Base-by-base conservation (phyloP, 2,113 vertebrate genomes). In the Oceanites oceanicus region DNA sequence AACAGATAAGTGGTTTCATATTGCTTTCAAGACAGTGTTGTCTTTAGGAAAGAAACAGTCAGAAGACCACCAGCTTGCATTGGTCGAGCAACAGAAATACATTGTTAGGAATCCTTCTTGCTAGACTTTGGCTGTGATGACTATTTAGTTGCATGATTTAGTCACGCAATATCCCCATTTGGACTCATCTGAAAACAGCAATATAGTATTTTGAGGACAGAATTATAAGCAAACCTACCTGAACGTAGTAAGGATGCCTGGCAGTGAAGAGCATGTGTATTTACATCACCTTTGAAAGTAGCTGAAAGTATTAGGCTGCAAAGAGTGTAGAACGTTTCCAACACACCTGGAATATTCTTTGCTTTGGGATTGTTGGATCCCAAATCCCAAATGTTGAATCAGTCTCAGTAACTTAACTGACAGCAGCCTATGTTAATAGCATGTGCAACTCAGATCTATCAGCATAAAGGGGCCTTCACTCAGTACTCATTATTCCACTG, bases 201-300 rank as follows among this genome's bases (percentile, higher is more conserved):
- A 20, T 44, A 5, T 8, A 73, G 9, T 40, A 58, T 74, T 78
- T 49, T 84, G 45, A 85, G 23, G 36, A 77, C 23, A 88, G 47
- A 90, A 78, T 34, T 45, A 40, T 34, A 92, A 82, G 47, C 11
- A 81, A 87, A 61, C 45, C 25, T 77, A 62, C 15, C 30, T 56
- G 49, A 52, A 81, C 85, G 34, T 13, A 77, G 15, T 22, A 77
- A 80, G 34, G 66, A 71, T 53, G 32, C 47, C 52, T 75, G 52
- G 22, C 47, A 71, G 27, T 15, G 16, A 65, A 90, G 25, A 62
- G 61, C 12, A 66, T 0, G 0, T n/a, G 13, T 53, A 42, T 45
- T 82, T 56, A 49, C 14, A 42, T 42, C 77, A 89, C 9, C 17
- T 77, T 61, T 47, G 30, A 58, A 38, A 4, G 22, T 1, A 73